Evolutionary conservation across 2,113 vertebrate genomes (phyloP).

Genomic region (Nesoenas mayeri): DNA sequence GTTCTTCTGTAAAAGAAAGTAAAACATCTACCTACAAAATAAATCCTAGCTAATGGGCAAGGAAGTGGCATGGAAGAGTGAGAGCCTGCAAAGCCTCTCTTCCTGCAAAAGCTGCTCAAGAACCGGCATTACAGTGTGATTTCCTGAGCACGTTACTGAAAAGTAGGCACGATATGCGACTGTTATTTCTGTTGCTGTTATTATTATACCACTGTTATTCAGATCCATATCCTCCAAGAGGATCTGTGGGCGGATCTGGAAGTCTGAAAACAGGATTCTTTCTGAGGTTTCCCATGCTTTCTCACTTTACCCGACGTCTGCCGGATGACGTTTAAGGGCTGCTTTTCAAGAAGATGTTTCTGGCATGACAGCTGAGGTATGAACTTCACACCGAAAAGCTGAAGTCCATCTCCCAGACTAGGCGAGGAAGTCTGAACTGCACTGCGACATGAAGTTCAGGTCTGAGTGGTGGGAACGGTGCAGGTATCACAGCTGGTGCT

Average conservation of each 20-base stretch:
- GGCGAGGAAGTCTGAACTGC: neutral
- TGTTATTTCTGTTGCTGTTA: neutral
- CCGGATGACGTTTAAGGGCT: neutral
- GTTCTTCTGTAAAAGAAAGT: neutral
- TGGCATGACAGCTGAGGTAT: neutral
- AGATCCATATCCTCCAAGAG: neutral
- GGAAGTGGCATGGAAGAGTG: neutral
- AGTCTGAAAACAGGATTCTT: neutral
- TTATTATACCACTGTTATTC: neutral
- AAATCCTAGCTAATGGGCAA: neutral
- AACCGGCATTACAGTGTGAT: neutral
- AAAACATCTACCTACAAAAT: neutral
- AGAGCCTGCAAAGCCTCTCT: neutral
- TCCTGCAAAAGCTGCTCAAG: neutral
- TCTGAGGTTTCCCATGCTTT: neutral
- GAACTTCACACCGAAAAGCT: neutral
- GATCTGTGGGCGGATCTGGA: neutral
- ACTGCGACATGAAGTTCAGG: neutral
- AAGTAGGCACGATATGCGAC: neutral
- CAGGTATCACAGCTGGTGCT: neutral
- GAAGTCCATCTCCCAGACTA: neutral
- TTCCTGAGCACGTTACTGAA: conserved; percentile 3
- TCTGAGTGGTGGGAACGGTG: neutral
- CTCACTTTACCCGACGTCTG: neutral
- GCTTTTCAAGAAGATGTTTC: neutral